phyloP scores from a whole-genome alignment of 2,797 vertebrate genomes.

The Syngnathus acus region DNA sequence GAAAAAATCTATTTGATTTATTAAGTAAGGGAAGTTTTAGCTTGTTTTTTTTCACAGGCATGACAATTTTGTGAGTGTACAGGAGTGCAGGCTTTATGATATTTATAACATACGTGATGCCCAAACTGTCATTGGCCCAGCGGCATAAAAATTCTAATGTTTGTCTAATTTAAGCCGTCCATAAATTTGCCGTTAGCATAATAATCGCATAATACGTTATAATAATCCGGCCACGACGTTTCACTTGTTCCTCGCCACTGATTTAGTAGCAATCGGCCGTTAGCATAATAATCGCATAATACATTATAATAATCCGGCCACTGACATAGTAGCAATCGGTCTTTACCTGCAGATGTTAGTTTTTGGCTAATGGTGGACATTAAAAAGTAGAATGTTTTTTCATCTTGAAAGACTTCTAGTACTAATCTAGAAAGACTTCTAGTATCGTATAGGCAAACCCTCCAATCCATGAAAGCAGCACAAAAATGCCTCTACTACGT shows the following conservation, averaged over 20 bases:
- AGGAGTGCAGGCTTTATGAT: neutral
- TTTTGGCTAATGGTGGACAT: too few species aligned
- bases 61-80: neutral
- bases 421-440: neutral
- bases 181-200: too few species aligned
- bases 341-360: too few species aligned
- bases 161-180: too few species aligned
- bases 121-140: neutral
- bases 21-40: neutral
- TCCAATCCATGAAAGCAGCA: constrained; percentile 1
- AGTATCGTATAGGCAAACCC: neutral
- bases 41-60: neutral
- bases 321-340: too few species aligned
- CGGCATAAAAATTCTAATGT: neutral
- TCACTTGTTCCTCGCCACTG: too few species aligned
- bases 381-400: neutral
- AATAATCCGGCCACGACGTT: too few species aligned
- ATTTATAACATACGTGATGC: neutral
- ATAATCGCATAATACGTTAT: too few species aligned
- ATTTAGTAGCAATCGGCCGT: too few species aligned
- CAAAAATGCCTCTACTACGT: neutral
- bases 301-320: too few species aligned
- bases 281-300: too few species aligned
- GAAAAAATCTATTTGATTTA: neutral
- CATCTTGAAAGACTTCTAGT: neutral